Percentiles rank a stretch among this genome's conserved stretches.
These are phyloP conservation scores for Goniozus legneri DNA, from an alignment of 1,140 invertebrate genomes.

Conservation along the genomic window DNA sequence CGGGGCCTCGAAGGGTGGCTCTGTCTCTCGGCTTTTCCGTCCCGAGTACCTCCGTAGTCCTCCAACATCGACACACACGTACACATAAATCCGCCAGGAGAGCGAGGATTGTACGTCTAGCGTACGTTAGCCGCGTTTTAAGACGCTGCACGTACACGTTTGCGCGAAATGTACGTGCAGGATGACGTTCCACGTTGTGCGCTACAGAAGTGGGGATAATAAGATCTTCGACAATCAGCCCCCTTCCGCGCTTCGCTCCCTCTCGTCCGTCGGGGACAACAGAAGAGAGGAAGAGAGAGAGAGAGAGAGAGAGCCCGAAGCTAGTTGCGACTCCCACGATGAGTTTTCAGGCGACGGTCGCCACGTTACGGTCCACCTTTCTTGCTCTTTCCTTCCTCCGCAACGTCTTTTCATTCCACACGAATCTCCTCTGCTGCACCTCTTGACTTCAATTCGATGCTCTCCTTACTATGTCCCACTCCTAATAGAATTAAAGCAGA, in stretches of 20 bases:
- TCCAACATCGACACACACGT: slow-evolving; percentile 17
- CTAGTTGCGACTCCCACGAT: slow-evolving; percentile 32
- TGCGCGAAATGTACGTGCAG: background rate
- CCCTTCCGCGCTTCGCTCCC: slow-evolving; percentile 14
- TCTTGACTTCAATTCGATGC: background rate
- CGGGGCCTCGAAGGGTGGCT: slow-evolving; percentile 27
- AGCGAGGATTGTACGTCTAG: too few species aligned
- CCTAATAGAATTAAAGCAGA: too few species aligned
- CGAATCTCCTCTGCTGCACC: slow-evolving; percentile 12
- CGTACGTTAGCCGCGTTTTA: too few species aligned
- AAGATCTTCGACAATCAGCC: slow-evolving; percentile 54
- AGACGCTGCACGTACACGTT: too few species aligned
- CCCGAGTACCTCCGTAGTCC: slow-evolving; percentile 9
- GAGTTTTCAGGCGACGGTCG: slow-evolving; percentile 40
- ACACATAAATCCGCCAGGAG: too few species aligned
- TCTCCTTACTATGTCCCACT: too few species aligned
- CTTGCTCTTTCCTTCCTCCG: background rate
- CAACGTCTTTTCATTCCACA: slow-evolving; percentile 15
- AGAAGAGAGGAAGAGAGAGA: too few species aligned
- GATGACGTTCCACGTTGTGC: slow-evolving; percentile 29
- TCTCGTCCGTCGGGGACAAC: slow-evolving; percentile 17
- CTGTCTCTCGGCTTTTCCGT: too few species aligned
- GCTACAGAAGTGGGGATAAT: slow-evolving; percentile 49
- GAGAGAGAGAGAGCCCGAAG: slow-evolving; percentile 8
- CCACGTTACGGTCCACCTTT: slow-evolving; percentile 39